Evolutionary conservation across 2,113 vertebrate genomes (phyloP).

Genomic region (Serinus canaria): DNA sequence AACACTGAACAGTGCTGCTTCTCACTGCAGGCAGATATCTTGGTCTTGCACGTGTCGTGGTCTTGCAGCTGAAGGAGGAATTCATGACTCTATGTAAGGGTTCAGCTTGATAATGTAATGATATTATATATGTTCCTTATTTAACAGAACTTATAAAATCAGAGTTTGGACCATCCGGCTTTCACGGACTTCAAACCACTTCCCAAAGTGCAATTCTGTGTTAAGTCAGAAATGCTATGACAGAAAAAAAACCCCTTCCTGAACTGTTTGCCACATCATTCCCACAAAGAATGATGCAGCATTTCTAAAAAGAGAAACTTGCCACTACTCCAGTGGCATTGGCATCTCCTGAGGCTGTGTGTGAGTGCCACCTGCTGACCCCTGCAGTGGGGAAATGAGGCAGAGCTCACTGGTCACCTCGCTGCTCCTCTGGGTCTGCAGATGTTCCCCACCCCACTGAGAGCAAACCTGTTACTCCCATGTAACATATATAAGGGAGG

Average conservation of each 20-base stretch:
- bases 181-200: not conserved
- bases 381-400: not conserved
- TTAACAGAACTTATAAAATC: not conserved
- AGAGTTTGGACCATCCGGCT: not conserved
- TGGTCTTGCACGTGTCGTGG: not conserved
- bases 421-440: not conserved
- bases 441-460: not conserved
- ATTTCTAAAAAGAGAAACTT: constrained; percentile 56
- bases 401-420: not conserved
- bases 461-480: not conserved
- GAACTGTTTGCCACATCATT: not conserved
- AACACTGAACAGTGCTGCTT: not conserved
- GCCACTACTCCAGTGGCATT: not conserved
- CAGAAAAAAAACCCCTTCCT: not conserved
- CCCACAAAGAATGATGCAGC: constrained; percentile 51
- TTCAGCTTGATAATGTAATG: not conserved
- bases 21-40: not conserved
- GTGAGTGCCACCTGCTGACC: constrained; percentile 67
- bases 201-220: not conserved
- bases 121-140: not conserved
- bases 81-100: not conserved
- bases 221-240: not conserved
- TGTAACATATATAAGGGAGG: not conserved
- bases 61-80: not conserved
- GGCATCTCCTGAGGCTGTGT: constrained; percentile 44